phyloP scores from a whole-genome alignment of 2,113 vertebrate species.

The Upupa epops region DNA sequence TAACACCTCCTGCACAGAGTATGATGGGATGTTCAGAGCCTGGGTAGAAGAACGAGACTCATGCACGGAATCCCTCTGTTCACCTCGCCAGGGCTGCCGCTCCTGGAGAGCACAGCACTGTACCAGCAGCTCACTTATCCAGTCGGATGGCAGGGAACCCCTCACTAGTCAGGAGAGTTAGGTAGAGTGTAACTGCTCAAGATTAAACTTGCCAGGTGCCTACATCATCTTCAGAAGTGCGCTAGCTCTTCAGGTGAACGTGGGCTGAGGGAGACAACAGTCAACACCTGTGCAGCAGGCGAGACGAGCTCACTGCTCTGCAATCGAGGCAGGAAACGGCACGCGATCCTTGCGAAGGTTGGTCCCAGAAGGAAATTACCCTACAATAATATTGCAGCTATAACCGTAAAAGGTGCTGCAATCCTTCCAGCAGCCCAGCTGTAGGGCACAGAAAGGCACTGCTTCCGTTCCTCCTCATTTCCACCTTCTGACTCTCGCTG shows the following conservation, averaged over 20 bases:
- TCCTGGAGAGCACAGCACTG: neutral
- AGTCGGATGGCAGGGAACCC: neutral
- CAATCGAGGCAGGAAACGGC: constrained; percentile 8
- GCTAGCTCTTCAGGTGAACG: neutral
- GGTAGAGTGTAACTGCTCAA: neutral
- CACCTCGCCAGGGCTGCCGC: neutral
- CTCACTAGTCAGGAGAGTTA: neutral
- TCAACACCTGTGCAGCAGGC: neutral
- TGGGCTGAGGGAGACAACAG: neutral
- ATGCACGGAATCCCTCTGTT: neutral
- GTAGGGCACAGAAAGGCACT: neutral
- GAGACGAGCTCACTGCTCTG: constrained; percentile 14
- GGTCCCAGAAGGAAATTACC: neutral
- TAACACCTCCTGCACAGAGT: neutral
- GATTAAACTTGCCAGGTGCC: constrained; percentile 38
- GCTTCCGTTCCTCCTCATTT: neutral
- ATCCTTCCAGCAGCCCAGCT: neutral
- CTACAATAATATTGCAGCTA: neutral
- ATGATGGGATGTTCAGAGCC: neutral
- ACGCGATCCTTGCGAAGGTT: neutral
- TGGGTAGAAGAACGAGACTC: neutral
- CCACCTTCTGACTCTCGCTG: constrained; percentile 22
- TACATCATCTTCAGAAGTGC: constrained; percentile 5
- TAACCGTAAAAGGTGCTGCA: neutral
- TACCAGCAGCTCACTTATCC: neutral